phyloP scores from a whole-genome alignment of 2,888 invertebrate species.

The Amphimallon solstitiale region DNA sequence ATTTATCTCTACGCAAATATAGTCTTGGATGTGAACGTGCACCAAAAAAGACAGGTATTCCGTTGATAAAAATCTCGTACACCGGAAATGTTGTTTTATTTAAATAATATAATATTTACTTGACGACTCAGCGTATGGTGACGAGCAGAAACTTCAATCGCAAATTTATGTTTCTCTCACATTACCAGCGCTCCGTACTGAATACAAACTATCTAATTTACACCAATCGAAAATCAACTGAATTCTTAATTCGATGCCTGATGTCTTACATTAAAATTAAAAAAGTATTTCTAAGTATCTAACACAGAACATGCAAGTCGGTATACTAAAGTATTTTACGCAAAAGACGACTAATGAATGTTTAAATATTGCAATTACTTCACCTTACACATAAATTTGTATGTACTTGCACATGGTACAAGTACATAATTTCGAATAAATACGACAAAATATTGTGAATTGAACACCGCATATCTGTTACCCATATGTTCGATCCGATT shows the following conservation, averaged over 20 bases:
- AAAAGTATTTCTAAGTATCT: constrained; percentile 3
- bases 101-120: constrained; percentile 35
- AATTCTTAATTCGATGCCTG: constrained; percentile 21
- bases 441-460: too few relatives aligned
- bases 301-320: too few relatives aligned
- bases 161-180: constrained; percentile 33
- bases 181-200: constrained; percentile 3
- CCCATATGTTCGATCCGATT: too few relatives aligned
- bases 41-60: constrained; percentile 19
- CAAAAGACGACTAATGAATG: too few relatives aligned
- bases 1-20: constrained; percentile 4
- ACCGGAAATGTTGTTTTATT: constrained; percentile 34
- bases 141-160: constrained; percentile 20
- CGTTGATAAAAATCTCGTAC: constrained; percentile 29
- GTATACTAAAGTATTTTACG: too few relatives aligned
- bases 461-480: too few relatives aligned
- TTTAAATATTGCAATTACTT: too few relatives aligned
- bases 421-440: too few relatives aligned
- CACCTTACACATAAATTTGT: too few relatives aligned
- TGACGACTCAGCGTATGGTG: constrained; percentile 17
- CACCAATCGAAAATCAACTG: constrained; percentile 19
- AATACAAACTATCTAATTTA: constrained; percentile 31
- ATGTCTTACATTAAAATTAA: not conserved
- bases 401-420: too few relatives aligned
- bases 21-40: not conserved